Evolutionary conservation across 2,888 invertebrate species (phyloP), one percentile per base, ranked within the genome.

Genomic region (Diarsia brunnea): DNA sequence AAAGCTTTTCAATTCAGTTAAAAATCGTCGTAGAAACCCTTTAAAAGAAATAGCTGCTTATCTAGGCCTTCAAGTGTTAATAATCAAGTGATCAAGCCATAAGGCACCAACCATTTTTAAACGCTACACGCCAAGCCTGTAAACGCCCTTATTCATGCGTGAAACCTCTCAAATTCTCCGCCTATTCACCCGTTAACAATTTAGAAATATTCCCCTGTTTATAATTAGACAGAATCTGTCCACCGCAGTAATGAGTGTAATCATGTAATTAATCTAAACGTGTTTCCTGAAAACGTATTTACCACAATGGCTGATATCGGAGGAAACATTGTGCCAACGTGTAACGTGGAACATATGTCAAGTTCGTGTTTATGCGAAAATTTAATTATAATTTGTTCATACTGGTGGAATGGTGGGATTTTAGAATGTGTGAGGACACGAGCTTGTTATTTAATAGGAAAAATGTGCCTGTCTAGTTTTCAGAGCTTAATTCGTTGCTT

Each of bases 221-320:
- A 45, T 70, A 31, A 64, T 45, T 47, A 64, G 63, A 71, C 60
- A 63, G 24, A 27, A 63, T 63, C 60, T 73, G 66, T 69, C 68
- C 55, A 65, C 64, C 65, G 49, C 68, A 80, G 68, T 82, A 69
- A 84, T 82, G 66, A 66, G 63, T 63, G 72, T 80, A 72, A 84
- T 80, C 81, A 72, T 64, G n/a, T 80, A 72, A 72, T 84, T 84
- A 84, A 63, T 49, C 27, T 69, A 72, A 73, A 80, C 53, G 47
- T 84, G 82, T 79, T 72, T 73, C 49, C 69, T 73, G 84, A 53
- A 69, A 69, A 63, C 84, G 69, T 66, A 38, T 82, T 80, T 38
- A 53, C 82, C 84, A 66, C 82, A 82, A 82, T 72, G 63, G 43
- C 58, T 58, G 84, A 69, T 72, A 83, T 83, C 21, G 73, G 68